Conservation (phyloP, 2,888 invertebrate genomes). For the Autographa pulchrina region DNA sequence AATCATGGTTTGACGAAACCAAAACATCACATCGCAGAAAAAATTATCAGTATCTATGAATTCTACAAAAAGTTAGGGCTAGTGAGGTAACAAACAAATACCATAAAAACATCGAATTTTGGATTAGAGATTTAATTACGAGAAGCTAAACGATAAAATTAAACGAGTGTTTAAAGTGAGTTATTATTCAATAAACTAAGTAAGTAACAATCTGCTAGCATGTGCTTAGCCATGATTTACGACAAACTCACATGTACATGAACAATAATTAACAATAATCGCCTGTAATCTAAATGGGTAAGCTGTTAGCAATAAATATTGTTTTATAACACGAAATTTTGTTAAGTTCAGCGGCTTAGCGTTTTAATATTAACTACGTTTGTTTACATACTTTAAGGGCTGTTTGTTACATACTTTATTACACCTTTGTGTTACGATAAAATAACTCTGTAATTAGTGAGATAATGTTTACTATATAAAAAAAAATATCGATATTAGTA, state of each 20-base stretch:
- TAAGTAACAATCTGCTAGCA: constrained; percentile 8
- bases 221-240: constrained; percentile 22
- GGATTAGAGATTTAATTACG: not conserved
- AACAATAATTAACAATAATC: constrained; percentile 41
- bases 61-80: no score
- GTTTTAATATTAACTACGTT: constrained; percentile 20
- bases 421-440: not conserved
- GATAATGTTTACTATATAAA: no score
- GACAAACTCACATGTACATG: constrained; percentile 18
- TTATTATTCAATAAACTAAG: constrained; percentile 7
- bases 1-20: no score
- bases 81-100: no score
- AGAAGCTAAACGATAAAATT: not conserved
- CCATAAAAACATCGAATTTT: no score
- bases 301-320: constrained; percentile 45
- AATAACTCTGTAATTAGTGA: not conserved
- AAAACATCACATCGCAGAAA: no score
- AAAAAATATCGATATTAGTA: no score
- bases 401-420: not conserved
- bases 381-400: not conserved
- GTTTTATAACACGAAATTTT: constrained; percentile 33
- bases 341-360: constrained; percentile 21
- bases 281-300: constrained; percentile 22
- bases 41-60: no score
- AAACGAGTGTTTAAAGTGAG: not conserved